These are phyloP conservation scores for Aurelia coerulea DNA, from an alignment of 30 jellyfish, hydroid and myxozoan species.

Conservation along the genomic window DNA sequence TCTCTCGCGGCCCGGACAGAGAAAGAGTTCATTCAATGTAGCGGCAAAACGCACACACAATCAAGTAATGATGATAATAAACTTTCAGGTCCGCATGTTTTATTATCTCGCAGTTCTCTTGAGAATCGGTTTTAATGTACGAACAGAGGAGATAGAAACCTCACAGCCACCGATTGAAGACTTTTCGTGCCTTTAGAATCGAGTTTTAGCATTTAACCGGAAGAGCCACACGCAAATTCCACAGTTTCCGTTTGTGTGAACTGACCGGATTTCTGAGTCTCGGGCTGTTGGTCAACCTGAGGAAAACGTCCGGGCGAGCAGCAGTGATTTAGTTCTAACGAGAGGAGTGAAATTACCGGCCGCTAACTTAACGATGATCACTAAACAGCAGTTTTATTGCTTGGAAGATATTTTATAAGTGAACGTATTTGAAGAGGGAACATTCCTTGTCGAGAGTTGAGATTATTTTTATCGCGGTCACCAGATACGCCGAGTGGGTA, in stretches of 20 bases:
- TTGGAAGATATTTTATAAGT: background rate
- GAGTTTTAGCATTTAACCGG: conserved; percentile 69
- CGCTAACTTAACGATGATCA: conserved; percentile 35
- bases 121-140: conserved; percentile 1
- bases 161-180: background rate
- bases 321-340: conserved; percentile 59
- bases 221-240: conserved; percentile 89
- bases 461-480: conserved; percentile 41
- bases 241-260: conserved; percentile 85
- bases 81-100: background rate
- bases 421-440: background rate
- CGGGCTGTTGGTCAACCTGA: conserved; percentile 85
- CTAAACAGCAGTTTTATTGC: too few relatives aligned
- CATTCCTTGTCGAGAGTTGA: background rate
- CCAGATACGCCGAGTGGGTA: conserved; percentile 36
- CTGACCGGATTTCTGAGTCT: conserved; percentile 88
- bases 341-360: conserved; percentile 56
- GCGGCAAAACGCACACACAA: conserved; percentile 22
- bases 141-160: conserved; percentile 6
- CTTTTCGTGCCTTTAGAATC: conserved; percentile 6
- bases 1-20: conserved; percentile 48
- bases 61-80: background rate
- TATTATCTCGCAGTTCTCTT: conserved; percentile 8
- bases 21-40: conserved; percentile 11
- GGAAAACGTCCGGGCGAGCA: conserved; percentile 69